Base-by-base conservation (phyloP, 1,140 invertebrate genomes). In the Argopecten irradians region DNA sequence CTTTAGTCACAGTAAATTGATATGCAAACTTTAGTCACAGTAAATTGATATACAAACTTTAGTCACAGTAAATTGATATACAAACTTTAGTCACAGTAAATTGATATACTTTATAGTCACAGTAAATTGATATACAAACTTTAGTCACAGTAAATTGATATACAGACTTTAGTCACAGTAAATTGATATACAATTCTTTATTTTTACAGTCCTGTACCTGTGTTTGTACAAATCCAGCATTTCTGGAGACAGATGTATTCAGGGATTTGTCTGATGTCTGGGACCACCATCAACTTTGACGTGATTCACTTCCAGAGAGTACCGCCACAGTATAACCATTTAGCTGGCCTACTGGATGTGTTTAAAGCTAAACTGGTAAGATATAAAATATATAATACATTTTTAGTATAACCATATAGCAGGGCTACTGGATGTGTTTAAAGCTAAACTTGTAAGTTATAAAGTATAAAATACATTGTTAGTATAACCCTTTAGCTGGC, bases 191-290 rank as follows among this genome's bases (percentile, higher is more conserved):
- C n/a, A n/a, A 35, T 19, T 5, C 32, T 90, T 84, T 87, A 89
- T 94, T 85, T 91, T 96, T 96, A 82, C 92, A 97, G 98, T 95
- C 96, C 97, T 91, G 96, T 98, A 85, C 98, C 98, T 39, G 96
- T 98, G 33, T 98, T 99, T 96, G 96, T 99, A 83, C 98, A 99
- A 96, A 97, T 98, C 33, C 97, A 97, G 96, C 97, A 98, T 93
- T 97, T 97, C 91, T 97, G 97, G 95, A 87, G 95, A 46, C 91
- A 93, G 39, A 92, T 95, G 34, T 99, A 97, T 95, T 95, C 97
- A 46, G 98, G 98, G 34, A 96, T 97, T 14, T 97, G 97, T 93
- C 96, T 98, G 94, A 97, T 97, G 39, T 97, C 96, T 93, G 97
- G 97, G 84, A 96, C 97, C 13, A 96, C 97, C 90, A 97, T 97